Evolutionary conservation across 2,888 invertebrate species (phyloP).

Genomic region (Pristionchus mayeri): DNA sequence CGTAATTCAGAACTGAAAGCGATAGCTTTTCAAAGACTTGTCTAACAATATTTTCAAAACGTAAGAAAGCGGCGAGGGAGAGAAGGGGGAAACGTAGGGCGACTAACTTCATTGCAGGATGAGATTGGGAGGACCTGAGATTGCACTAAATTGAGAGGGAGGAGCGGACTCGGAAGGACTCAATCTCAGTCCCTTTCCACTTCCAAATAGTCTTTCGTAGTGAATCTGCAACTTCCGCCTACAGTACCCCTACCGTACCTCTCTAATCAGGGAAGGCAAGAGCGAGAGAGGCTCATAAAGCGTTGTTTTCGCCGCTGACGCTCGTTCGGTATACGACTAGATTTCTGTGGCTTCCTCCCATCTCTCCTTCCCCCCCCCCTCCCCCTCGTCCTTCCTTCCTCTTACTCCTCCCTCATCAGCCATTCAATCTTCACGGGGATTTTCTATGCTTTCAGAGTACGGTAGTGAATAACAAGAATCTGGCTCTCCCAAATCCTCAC

Average conservation of each 20-base stretch:
- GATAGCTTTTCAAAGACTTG: too few relatives aligned
- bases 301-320: slow-evolving; percentile 12
- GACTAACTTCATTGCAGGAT: background rate
- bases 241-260: slow-evolving; percentile 9
- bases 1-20: too few relatives aligned
- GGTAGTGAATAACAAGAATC: slow-evolving; percentile 20
- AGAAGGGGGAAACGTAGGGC: background rate
- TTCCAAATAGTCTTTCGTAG: background rate
- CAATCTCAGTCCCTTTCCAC: slow-evolving; percentile 33
- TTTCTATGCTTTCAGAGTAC: slow-evolving; percentile 2
- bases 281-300: slow-evolving; percentile 35
- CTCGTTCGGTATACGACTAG: slow-evolving; percentile 32
- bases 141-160: slow-evolving; percentile 6
- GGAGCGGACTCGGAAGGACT: background rate
- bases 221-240: background rate
- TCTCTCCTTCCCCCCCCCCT: background rate
- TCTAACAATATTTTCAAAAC: too few relatives aligned
- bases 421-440: slow-evolving; percentile 43
- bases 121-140: slow-evolving; percentile 25
- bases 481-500: background rate
- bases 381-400: background rate
- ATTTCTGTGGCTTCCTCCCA: slow-evolving; percentile 8
- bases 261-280: slow-evolving; percentile 1
- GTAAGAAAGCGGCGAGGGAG: too few relatives aligned
- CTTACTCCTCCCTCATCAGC: background rate